Percentiles rank a stretch among this genome's conserved stretches.
Conservation (phyloP, 2,113 vertebrate genomes). For the Bambusicola thoracicus region DNA sequence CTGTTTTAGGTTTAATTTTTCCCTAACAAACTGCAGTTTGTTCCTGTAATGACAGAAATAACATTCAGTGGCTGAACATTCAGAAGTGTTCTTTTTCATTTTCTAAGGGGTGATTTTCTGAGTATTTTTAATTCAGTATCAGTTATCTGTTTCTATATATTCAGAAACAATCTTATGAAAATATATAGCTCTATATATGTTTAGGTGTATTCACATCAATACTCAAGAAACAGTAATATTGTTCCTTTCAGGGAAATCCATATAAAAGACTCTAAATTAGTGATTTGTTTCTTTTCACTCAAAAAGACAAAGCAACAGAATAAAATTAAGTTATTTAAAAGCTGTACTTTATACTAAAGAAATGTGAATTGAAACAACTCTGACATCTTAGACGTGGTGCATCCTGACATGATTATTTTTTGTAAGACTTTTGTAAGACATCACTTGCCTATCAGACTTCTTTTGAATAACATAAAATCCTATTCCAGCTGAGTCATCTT, state of each 20-base stretch:
- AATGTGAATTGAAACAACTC: constrained; percentile 28
- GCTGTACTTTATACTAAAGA: constrained; percentile 22
- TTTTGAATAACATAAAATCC: neutral
- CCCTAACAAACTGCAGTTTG: neutral
- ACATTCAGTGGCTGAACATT: neutral
- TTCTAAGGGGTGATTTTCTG: neutral
- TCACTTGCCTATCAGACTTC: neutral
- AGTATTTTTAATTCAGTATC: neutral
- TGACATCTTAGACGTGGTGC: constrained; percentile 5
- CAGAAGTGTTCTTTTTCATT: neutral
- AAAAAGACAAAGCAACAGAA: constrained; percentile 1
- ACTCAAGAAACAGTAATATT: neutral
- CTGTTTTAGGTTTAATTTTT: fast-evolving
- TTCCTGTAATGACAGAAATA: neutral
- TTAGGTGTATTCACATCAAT: neutral
- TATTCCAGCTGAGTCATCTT: neutral
- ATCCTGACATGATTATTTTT: constrained; percentile 31
- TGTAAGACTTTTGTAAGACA: neutral
- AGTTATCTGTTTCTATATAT: neutral
- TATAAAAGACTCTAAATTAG: neutral
- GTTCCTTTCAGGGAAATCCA: neutral
- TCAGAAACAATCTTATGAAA: neutral
- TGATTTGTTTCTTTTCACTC: constrained; percentile 2
- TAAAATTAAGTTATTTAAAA: constrained; percentile 35
- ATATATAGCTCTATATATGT: neutral